Conservation (phyloP, 2,888 invertebrate genomes). For the Seira musarum region DNA sequence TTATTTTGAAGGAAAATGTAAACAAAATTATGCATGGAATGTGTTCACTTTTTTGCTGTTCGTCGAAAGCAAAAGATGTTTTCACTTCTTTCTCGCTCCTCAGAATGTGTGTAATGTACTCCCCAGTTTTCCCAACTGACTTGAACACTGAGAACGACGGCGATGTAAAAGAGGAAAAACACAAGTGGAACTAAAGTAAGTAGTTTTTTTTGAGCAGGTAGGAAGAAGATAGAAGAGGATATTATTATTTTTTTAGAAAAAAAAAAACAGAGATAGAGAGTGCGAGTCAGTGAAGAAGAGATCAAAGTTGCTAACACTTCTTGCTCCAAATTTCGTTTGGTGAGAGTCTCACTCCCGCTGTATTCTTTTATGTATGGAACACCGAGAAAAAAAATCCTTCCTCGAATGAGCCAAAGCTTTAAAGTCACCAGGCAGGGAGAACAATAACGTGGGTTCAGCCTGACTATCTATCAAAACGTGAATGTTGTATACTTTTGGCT, state of each 20-base stretch:
- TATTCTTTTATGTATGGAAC: no score
- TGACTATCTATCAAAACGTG: no score
- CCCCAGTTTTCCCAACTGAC: constrained; percentile 48
- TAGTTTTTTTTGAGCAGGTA: no score
- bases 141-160: constrained; percentile 32
- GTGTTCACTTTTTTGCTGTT: constrained; percentile 8
- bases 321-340: constrained; percentile 60
- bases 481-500: neutral
- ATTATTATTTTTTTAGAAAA: constrained; percentile 23
- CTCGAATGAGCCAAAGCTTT: no score
- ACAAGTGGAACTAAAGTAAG: no score
- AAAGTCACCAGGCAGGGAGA: no score
- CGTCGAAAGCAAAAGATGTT: no score
- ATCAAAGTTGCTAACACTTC: constrained; percentile 55
- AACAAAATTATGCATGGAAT: constrained; percentile 55
- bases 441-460: no score
- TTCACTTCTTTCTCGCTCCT: no score
- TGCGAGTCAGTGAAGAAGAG: constrained; percentile 36
- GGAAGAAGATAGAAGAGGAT: constrained; percentile 8
- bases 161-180: constrained; percentile 16
- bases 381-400: no score
- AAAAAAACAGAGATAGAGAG: constrained; percentile 20
- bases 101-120: constrained; percentile 29
- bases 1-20: constrained; percentile 11
- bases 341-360: constrained; percentile 1